phyloP scores from a whole-genome alignment of 2,797 vertebrate genomes.

The Rhynchotus rufescens region DNA sequence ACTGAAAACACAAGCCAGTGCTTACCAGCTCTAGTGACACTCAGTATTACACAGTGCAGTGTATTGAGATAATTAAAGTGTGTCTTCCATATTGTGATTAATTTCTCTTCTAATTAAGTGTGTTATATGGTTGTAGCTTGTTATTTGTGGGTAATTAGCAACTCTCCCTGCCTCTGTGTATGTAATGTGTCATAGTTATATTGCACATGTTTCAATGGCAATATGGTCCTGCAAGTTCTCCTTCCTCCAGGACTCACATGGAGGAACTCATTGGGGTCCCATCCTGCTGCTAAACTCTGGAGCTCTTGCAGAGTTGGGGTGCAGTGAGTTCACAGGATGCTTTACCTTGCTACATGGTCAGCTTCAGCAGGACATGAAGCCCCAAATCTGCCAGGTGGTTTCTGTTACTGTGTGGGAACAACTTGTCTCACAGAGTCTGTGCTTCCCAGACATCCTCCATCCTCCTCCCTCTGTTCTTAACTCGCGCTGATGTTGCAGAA shows the following conservation, averaged over 20 bases:
- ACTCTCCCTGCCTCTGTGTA: not conserved
- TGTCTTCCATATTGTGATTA: not conserved
- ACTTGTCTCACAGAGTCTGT: not conserved
- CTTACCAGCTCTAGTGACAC: not conserved
- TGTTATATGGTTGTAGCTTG: not conserved
- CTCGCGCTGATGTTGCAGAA: not conserved
- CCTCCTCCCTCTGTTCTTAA: no score
- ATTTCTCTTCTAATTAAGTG: slow-evolving; percentile 11
- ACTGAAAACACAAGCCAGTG: not conserved
- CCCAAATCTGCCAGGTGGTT: no score
- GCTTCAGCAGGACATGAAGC: no score
- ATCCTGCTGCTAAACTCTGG: not conserved
- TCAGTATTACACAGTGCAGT: not conserved
- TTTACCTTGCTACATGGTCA: no score
- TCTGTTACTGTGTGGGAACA: not conserved
- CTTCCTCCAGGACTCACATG: no score
- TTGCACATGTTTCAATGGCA: not conserved
- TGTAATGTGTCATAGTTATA: not conserved
- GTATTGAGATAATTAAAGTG: not conserved
- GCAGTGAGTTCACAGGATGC: not conserved
- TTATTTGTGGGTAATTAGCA: slow-evolving; percentile 23
- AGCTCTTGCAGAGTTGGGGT: not conserved
- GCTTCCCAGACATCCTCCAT: not conserved
- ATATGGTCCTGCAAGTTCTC: not conserved
- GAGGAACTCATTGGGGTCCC: not conserved